Conservation (phyloP, 1,140 invertebrate species). For the Bombus difficillimus region DNA sequence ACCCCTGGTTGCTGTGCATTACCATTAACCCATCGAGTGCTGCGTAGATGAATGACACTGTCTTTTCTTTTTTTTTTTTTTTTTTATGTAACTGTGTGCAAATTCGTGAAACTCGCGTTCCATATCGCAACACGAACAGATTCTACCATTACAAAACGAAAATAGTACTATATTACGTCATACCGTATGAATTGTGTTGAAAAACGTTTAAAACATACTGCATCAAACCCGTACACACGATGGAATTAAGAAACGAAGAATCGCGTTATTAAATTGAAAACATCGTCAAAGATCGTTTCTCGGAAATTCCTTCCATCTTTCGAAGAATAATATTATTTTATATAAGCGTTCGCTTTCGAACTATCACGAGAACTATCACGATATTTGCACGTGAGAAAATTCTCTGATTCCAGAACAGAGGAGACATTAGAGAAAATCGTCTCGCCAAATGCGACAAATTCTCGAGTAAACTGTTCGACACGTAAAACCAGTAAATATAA, state of each 20-base stretch:
- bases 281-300: neutral
- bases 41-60: neutral
- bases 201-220: neutral
- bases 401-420: no score
- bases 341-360: no score
- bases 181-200: no score
- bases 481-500: no score
- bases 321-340: no score
- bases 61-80: neutral
- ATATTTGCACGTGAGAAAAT: no score
- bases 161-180: no score
- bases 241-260: neutral
- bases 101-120: neutral
- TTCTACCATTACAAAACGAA: neutral
- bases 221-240: neutral
- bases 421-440: no score
- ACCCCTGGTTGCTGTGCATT: conserved; percentile 1
- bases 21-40: neutral
- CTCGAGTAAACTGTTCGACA: no score
- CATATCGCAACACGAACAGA: neutral
- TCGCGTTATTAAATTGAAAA: neutral
- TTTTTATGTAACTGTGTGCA: neutral
- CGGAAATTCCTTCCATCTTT: no score
- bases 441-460: no score
- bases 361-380: no score